These are phyloP conservation scores for Samia ricini DNA, from an alignment of 1,140 invertebrate genomes.

Conservation along the genomic window DNA sequence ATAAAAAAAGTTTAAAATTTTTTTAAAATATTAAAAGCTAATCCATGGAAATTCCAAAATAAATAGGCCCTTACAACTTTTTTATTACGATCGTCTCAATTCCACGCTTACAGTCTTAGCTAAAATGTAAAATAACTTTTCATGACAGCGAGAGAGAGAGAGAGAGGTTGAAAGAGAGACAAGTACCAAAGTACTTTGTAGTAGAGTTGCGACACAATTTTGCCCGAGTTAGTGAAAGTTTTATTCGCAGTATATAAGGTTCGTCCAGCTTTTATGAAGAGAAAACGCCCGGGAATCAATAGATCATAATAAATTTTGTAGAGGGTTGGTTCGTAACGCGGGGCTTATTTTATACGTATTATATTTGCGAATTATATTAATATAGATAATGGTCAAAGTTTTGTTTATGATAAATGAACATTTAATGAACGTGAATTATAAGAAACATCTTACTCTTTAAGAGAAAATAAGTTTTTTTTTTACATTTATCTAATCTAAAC, in stretches of 20 bases:
- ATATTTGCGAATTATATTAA: constrained; percentile 42
- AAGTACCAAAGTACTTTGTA: neutral
- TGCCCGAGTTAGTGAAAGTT: constrained; percentile 27
- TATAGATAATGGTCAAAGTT: constrained; percentile 49
- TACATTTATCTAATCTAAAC: too few species aligned
- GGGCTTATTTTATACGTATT: constrained; percentile 33
- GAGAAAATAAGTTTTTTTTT: too few species aligned
- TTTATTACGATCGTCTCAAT: neutral
- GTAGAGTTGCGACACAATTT: constrained; percentile 44
- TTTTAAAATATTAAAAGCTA: too few species aligned
- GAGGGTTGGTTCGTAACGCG: constrained; percentile 4
- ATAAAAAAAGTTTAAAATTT: too few species aligned
- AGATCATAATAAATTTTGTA: constrained; percentile 48
- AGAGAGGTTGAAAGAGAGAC: constrained; percentile 5
- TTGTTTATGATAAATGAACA: neutral
- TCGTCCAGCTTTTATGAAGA: constrained; percentile 13
- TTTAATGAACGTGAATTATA: too few species aligned
- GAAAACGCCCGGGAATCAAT: constrained; percentile 37
- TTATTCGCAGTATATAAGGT: neutral
- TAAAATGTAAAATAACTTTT: constrained; percentile 53
- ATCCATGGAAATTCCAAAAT: too few species aligned
- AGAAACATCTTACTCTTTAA: too few species aligned
- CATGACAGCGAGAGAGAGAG: constrained; percentile 12
- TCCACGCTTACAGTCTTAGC: constrained; percentile 42
- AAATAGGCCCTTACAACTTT: too few species aligned